Evolutionary conservation across 2,113 vertebrate species (phyloP).

Genomic region (Varanus komodoensis): DNA sequence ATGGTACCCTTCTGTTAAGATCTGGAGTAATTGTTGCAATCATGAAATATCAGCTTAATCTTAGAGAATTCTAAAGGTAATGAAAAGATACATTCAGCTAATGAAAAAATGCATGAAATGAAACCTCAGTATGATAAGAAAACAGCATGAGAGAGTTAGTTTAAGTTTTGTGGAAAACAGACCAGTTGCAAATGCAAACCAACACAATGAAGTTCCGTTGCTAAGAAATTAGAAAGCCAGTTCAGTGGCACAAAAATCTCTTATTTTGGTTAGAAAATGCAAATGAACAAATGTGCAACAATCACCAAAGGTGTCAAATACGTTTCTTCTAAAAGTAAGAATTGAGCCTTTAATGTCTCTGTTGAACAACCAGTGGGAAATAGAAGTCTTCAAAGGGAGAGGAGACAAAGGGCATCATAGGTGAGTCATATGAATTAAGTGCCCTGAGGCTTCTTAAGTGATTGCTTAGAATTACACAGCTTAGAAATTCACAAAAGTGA

Average conservation of each 20-base stretch:
- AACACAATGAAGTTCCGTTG: not conserved
- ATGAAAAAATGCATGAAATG: not conserved
- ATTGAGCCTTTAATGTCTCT: not conserved
- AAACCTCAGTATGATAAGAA: not conserved
- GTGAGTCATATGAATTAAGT: not conserved
- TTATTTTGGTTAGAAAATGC: constrained; percentile 27
- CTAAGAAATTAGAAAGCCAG: not conserved
- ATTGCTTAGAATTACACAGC: constrained; percentile 17
- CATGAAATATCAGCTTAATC: not conserved
- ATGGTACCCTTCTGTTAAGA: not conserved
- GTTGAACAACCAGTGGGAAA: constrained; percentile 8
- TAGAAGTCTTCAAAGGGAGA: not conserved
- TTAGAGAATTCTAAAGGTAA: not conserved
- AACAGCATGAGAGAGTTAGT: not conserved
- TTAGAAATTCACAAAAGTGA: not conserved
- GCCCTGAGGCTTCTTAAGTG: not conserved
- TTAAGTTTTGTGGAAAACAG: not conserved
- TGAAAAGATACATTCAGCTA: not conserved
- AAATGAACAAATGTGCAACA: constrained; percentile 7
- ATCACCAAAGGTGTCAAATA: not conserved
- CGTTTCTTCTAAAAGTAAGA: not conserved
- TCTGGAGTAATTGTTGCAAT: not conserved
- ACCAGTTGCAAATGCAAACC: not conserved
- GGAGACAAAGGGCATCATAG: not conserved
- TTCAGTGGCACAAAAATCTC: not conserved